A percentile compares a stretch with the other conserved stretches of the same genome.
Conservation (phyloP, 2,888 invertebrate species). For the Scrobipalpa atriplicella region DNA sequence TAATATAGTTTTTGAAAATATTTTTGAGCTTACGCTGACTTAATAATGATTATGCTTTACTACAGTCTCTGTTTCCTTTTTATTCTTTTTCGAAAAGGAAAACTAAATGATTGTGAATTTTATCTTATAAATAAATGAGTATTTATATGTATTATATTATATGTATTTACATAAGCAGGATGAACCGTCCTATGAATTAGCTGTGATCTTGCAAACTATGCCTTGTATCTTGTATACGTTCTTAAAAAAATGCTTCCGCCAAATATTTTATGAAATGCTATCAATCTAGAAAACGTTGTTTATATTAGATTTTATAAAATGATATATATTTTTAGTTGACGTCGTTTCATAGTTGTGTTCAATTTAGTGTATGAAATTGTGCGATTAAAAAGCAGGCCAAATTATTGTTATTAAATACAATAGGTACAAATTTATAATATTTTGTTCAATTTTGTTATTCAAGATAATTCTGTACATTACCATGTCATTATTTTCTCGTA, state of each 20-base stretch:
- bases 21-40: neutral
- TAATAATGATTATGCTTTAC: neutral
- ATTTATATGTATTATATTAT: neutral
- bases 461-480: neutral
- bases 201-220: slow-evolving; percentile 22
- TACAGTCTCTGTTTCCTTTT: slow-evolving; percentile 62
- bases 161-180: neutral
- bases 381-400: neutral
- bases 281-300: no score
- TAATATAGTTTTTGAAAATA: neutral
- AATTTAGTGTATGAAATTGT: neutral
- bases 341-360: neutral
- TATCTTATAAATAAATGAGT: neutral
- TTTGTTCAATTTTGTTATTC: slow-evolving; percentile 15
- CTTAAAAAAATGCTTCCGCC: neutral
- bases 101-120: slow-evolving; percentile 51
- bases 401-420: slow-evolving; percentile 1
- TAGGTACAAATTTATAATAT: slow-evolving; percentile 18
- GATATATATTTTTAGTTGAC: neutral
- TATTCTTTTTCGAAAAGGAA: slow-evolving; percentile 48
- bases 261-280: slow-evolving; percentile 20
- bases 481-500: neutral
- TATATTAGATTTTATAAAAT: no score
- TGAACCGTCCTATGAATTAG: slow-evolving; percentile 25
- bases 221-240: slow-evolving; percentile 12